Evolutionary conservation across 2,888 invertebrate genomes (phyloP), one percentile per base, ranked within the genome.

Genomic region (Drosophila koepferae): DNA sequence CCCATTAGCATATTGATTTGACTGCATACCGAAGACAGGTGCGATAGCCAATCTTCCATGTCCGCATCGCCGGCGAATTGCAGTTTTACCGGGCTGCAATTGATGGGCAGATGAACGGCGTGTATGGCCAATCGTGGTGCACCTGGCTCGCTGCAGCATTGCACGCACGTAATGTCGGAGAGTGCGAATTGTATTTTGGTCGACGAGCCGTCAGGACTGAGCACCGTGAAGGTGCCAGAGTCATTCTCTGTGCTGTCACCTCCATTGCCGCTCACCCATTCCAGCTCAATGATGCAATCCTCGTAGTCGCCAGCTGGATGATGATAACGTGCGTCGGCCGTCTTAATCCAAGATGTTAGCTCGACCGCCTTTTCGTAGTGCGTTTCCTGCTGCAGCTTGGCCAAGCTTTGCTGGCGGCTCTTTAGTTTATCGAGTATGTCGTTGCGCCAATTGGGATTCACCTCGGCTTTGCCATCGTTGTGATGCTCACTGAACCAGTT

Each of bases 41-140:
- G 96, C 71, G 96, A 95, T 65, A 97, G 95, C 98, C 98, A 98
- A 91, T 98, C 98, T 93, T 98, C 97, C 93, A 97, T 95, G 93
- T 97, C 97, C 74, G 96, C 95, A 93, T 98, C 98, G 80, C 96
- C 96, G 61, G 95, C 94, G 91, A 97, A 98, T 90, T 97, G 96
- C 68, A 98, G 93, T 91, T 95, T 95, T 48, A 97, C 94, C 9
- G 96, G 95, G 65, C 94, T 94, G 36, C 92, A 93, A 66, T 93
- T 92, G 31, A 89, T 61, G 3, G 92, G 91, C 46, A 93, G 94
- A 74, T 95, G 94, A 12, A 97, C 96, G 1, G 96, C 95, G 88
- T 97, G 96, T 75, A 98, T 94, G 20, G 96, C 95, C 72, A 98
- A 93, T 75, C 97, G 94, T 4, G 97, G 96, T 91, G 94, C 95